These are phyloP conservation scores for Galemys pyrenaicus DNA, from an alignment of 2,113 vertebrate species.

Conservation along the genomic window DNA sequence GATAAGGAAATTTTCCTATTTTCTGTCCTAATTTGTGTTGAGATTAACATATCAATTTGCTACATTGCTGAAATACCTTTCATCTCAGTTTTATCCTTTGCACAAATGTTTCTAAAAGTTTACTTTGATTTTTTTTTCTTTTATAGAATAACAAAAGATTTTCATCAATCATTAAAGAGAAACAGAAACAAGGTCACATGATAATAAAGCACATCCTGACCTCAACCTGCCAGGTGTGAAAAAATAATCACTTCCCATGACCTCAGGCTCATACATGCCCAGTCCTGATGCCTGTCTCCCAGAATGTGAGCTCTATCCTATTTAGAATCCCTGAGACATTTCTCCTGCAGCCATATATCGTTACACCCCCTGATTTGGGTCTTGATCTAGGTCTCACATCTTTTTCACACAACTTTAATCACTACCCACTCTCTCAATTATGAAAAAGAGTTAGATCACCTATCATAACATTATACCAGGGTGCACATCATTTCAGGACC, in stretches of 20 bases:
- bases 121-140: background rate
- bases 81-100: conserved; percentile 30
- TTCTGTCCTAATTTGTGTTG: conserved; percentile 21
- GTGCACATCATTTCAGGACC: background rate
- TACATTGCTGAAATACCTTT: conserved; percentile 34
- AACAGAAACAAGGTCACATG: background rate
- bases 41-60: background rate
- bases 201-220: background rate
- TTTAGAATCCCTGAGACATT: background rate
- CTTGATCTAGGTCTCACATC: background rate
- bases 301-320: background rate
- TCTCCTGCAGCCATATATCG: too few relatives aligned
- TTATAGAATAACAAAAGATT: background rate
- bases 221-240: background rate
- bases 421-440: background rate
- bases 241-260: background rate
- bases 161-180: conserved; percentile 27
- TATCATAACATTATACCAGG: background rate
- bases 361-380: background rate
- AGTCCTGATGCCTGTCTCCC: background rate
- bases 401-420: background rate
- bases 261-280: background rate
- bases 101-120: conserved; percentile 57
- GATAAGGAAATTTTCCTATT: background rate
- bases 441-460: background rate